phyloP scores from a whole-genome alignment of 53 echinoderm and acorn worm species.

The Antedon mediterranea region DNA sequence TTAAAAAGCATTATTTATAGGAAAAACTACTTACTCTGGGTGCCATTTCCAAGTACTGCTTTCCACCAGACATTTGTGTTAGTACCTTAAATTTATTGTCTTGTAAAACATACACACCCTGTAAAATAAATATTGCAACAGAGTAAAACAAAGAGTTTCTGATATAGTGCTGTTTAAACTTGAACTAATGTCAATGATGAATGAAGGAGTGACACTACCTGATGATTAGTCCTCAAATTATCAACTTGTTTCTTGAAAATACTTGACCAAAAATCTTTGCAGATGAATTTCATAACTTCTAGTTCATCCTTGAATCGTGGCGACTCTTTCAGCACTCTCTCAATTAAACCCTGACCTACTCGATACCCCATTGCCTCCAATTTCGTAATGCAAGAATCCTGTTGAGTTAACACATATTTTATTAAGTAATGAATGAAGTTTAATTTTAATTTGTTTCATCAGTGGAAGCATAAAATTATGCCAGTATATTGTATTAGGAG shows the following conservation, averaged over 20 bases:
- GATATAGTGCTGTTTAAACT: no score
- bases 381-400: conserved; percentile 65
- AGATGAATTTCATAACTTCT: conserved; percentile 96
- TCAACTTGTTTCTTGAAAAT: conserved; percentile 94
- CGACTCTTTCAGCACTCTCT: conserved; percentile 69
- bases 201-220: no score
- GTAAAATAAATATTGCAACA: no score
- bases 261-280: conserved; percentile 90
- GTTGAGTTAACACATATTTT: not conserved
- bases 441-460: not conserved
- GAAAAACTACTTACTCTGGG: conserved; percentile 42
- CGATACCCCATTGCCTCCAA: conserved; percentile 86
- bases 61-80: conserved; percentile 77
- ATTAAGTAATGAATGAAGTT: no score
- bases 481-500: no score
- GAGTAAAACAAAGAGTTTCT: not conserved
- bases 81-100: conserved; percentile 86
- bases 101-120: conserved; percentile 97
- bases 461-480: no score
- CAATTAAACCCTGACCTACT: conserved; percentile 81
- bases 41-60: conserved; percentile 89
- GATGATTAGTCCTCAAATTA: conserved; percentile 88
- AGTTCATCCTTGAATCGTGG: conserved; percentile 85
- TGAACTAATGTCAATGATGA: no score
- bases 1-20: no score